A percentile compares a stretch with the other conserved stretches of the same genome.
phyloP scores from a whole-genome alignment of 2,888 invertebrate species.

The Dicranocentrus wangi region DNA sequence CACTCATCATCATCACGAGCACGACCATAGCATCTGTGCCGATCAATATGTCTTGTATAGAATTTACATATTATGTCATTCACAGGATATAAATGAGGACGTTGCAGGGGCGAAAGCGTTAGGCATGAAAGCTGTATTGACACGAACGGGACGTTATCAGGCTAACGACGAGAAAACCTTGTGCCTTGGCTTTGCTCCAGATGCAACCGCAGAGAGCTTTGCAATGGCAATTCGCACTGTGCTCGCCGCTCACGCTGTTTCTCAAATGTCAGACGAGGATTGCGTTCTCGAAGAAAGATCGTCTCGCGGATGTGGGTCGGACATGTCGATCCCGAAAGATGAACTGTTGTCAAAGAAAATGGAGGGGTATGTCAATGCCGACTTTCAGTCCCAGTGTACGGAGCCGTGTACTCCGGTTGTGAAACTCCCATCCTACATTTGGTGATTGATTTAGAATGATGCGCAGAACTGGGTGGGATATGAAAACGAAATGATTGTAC shows the following conservation, averaged over 20 bases:
- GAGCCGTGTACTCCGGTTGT: constrained; percentile 5
- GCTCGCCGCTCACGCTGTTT: constrained; percentile 39
- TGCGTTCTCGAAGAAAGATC: constrained; percentile 37
- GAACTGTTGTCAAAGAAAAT: constrained; percentile 45
- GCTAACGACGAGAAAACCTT: constrained; percentile 39
- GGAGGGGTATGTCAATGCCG: constrained; percentile 35
- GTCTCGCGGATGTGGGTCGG: constrained; percentile 32
- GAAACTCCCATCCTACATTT: constrained; percentile 45
- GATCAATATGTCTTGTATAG: too few relatives aligned
- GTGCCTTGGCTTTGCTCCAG: constrained; percentile 46
- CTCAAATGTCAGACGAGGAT: constrained; percentile 49
- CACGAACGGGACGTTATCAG: constrained; percentile 51
- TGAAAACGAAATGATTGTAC: too few relatives aligned
- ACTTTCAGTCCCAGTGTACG: constrained; percentile 21
- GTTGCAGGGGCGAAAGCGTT: constrained; percentile 40
- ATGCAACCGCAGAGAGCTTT: constrained; percentile 54
- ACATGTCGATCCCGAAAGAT: not conserved
- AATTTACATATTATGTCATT: too few relatives aligned
- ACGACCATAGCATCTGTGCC: too few relatives aligned
- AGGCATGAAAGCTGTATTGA: constrained; percentile 53
- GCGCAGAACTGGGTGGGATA: too few relatives aligned
- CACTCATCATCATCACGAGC: too few relatives aligned
- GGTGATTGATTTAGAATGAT: too few relatives aligned
- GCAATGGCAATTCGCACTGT: constrained; percentile 43
- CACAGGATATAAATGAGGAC: constrained; percentile 52